Conservation (phyloP, 2,888 invertebrate genomes). For the Halictus ligatus region DNA sequence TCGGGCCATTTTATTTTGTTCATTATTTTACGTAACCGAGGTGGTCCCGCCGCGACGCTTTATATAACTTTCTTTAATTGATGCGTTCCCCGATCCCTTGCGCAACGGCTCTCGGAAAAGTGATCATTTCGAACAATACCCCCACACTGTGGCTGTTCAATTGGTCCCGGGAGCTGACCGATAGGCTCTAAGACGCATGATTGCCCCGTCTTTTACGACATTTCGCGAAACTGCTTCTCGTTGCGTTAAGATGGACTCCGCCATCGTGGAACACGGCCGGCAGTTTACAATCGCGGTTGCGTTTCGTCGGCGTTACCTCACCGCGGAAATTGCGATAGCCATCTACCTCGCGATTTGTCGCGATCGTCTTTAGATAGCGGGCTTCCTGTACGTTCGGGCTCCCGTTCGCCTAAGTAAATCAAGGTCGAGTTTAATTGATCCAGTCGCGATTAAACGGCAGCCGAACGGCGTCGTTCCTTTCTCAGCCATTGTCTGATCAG, state of each 20-base stretch:
- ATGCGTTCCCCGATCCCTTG: background rate
- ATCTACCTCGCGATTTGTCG: constrained; percentile 60
- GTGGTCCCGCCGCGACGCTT: constrained; percentile 14
- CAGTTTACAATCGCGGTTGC: constrained; percentile 41
- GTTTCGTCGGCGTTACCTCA: constrained; percentile 51
- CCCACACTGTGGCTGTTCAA: background rate
- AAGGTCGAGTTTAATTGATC: constrained; percentile 51
- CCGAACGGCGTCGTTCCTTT: background rate
- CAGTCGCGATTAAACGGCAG: constrained; percentile 38
- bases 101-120: constrained; percentile 7
- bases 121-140: constrained; percentile 1
- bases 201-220: constrained; percentile 5
- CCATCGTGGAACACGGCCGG: constrained; percentile 3
- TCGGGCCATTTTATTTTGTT: background rate
- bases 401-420: constrained; percentile 52
- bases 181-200: constrained; percentile 4
- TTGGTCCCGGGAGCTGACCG: background rate
- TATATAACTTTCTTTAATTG: constrained; percentile 25
- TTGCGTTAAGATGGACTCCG: constrained; percentile 7
- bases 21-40: constrained; percentile 3
- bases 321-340: constrained; percentile 66
- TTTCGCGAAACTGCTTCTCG: constrained; percentile 8
- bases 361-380: constrained; percentile 57
- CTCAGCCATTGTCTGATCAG: background rate
- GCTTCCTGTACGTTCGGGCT: constrained; percentile 49